These are phyloP conservation scores for Cepphus grylle DNA, from an alignment of 2,113 vertebrate genomes.

Conservation along the genomic window DNA sequence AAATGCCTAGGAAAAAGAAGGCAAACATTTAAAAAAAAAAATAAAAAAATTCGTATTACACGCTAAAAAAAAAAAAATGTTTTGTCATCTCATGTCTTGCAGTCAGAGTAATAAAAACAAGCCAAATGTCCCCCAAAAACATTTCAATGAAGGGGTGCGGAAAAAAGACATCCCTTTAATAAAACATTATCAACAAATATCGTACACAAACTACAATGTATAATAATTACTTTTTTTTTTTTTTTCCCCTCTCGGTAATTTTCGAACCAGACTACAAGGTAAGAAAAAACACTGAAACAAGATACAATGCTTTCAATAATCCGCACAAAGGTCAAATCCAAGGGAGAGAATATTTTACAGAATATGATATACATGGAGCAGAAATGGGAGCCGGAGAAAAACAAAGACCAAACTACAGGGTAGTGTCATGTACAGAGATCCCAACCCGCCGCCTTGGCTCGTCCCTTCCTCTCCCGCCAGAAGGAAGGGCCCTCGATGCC, in stretches of 20 bases:
- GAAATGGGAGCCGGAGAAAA: constrained; percentile 79
- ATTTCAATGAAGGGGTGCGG: constrained; percentile 79
- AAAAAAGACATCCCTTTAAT: constrained; percentile 87
- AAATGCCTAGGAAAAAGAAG: constrained; percentile 74
- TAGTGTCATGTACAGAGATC: constrained; percentile 90
- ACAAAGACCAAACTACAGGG: constrained; percentile 87
- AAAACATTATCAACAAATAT: constrained; percentile 86
- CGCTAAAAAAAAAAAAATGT: constrained; percentile 19
- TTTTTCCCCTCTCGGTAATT: constrained; percentile 71
- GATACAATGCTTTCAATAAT: constrained; percentile 87
- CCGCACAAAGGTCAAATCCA: constrained; percentile 88
- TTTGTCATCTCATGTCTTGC: constrained; percentile 65
- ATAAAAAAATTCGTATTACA: constrained; percentile 21
- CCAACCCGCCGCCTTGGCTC: constrained; percentile 55
- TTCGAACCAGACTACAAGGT: constrained; percentile 84
- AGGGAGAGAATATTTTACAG: constrained; percentile 89
- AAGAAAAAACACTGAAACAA: constrained; percentile 87
- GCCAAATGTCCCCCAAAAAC: constrained; percentile 68
- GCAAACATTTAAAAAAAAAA: constrained; percentile 51
- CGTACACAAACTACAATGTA: constrained; percentile 86
- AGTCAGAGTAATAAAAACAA: constrained; percentile 72
- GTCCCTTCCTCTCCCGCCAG: constrained; percentile 53
- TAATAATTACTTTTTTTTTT: constrained; percentile 75
- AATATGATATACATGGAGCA: constrained; percentile 87
- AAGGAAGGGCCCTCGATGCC: constrained; percentile 40